Evolutionary conservation across 2,888 invertebrate genomes (phyloP), one percentile per base, ranked within the genome.

Genomic region (Sarcophaga rosellei): DNA sequence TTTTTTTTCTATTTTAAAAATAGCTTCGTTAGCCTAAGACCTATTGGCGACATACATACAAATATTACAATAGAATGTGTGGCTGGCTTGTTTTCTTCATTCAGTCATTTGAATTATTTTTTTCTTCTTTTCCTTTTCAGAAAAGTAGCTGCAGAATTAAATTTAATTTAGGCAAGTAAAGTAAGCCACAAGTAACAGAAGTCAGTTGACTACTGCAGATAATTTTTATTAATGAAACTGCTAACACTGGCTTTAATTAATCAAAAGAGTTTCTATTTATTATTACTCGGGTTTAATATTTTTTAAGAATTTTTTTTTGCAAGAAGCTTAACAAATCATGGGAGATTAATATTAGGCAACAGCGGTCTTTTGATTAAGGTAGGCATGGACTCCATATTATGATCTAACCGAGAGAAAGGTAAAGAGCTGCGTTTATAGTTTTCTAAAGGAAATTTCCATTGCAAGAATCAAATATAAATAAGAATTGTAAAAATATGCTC

Each of bases 1-100:
- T 72, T 20, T 75, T 47, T 47, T 59, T 74, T 66, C 65, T 70
- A 35, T 65, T 81, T 84, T 84, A 81, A 86, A 86, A 84, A 86
- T 84, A 77, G 77, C 86, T 86, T 86, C 84, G 86, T 86, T 86
- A 86, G 86, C 86, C 86, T 86, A 86, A 86, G 84, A 84, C 86
- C 86, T 84, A 86, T 81, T 84, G 86, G 86, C 86, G 84, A 86
- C 86, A 86, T 70, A n/a, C n/a, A n/a, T 69, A 47, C 62, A 53
- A 45, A 35, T 63, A 86, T 74, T 69, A 47, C 57, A 53, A 45
- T 47, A 63, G 17, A 72, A 68, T 62, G 23, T 80, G 79, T 75
- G 53, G 4, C 21, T 75, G 53, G 4, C 21, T 44, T 20, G 8
- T 78, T 70, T 70, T 75, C 65, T 65, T 78, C 10, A 63, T 57